Evolutionary conservation across 1,140 invertebrate species (phyloP), one percentile per base, ranked within the genome.

Genomic region (Dinoponera quadriceps): DNA sequence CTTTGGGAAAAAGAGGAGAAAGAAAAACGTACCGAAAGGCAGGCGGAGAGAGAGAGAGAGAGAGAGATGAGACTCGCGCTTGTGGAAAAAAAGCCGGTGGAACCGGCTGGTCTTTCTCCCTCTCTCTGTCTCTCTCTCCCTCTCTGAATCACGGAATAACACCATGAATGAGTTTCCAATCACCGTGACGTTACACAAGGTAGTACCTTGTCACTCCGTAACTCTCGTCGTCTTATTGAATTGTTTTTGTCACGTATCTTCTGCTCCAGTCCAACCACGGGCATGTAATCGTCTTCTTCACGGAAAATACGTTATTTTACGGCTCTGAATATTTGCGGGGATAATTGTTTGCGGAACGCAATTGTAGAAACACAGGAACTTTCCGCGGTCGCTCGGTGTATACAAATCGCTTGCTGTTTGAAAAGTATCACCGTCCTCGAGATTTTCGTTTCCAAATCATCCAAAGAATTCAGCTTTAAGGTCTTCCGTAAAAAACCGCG

Each of bases 131-230:
- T 44, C 3, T 44, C 38, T 44, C 38, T 9, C 38, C 11, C 38
- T 9, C 38, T 44, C 84, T 90, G 87, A 91, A 87, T 91, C 90
- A 90, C 27, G 57, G 66, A 69, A 83, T 83, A 85, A 88, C 85
- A 85, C 68, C 72, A 72, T 89, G 85, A 90, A 88, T 87, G 75
- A 71, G 60, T 66, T 80, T 71, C 75, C 84, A 54, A 89, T 85
- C 73, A 55, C 81, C 83, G 85, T 84, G 85, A 88, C 78, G 63
- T 57, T 87, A 78, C 63, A 75, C 60, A 59, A 83, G 44, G 27
- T 68, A 65, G 54, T 54, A 77, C 38, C 38, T 44, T 44, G 38
- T 44, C 38, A 77, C 71, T 63, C 38, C 25, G 44, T 84, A 48
- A 65, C 49, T 68, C 49, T 49, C 57, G 63, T 72, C 72, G 1